A percentile compares a stretch with the other conserved stretches of the same genome.
Conservation (phyloP, 2,113 vertebrate genomes). For the Lagenorhynchus albirostris region DNA sequence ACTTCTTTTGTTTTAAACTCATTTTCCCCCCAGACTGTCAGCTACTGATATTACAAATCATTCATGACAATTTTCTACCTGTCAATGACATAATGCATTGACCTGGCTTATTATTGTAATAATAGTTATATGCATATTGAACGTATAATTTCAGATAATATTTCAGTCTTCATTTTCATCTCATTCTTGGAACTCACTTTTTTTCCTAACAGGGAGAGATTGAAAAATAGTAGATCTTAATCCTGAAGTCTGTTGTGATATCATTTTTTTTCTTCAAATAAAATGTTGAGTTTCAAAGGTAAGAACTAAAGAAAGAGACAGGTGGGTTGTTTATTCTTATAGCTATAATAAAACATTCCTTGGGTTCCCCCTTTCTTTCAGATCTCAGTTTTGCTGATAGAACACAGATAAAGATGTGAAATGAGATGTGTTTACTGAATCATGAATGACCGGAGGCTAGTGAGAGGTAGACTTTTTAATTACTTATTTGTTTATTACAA, state of each 20-base stretch:
- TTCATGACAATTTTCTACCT: background rate
- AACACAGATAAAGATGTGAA: background rate
- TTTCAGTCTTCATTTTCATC: constrained; percentile 5
- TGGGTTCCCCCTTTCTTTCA: background rate
- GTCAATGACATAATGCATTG: background rate
- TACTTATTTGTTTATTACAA: constrained; percentile 33
- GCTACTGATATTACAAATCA: background rate
- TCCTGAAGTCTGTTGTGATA: background rate
- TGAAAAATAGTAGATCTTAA: constrained; percentile 1
- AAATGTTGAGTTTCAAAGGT: background rate
- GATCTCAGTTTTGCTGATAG: constrained; percentile 4
- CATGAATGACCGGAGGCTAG: background rate
- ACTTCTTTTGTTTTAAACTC: background rate
- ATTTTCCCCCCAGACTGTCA: background rate
- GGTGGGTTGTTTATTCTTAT: background rate
- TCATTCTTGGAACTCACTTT: background rate
- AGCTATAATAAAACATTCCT: background rate
- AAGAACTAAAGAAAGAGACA: background rate
- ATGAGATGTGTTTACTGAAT: background rate
- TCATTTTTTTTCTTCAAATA: background rate
- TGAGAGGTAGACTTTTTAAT: background rate
- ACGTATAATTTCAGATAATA: constrained; percentile 3
- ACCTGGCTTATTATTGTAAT: background rate
- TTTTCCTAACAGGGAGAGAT: background rate
- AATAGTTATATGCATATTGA: background rate